Percentiles rank a stretch among this genome's conserved stretches.
Evolutionary conservation across 1,140 invertebrate genomes (phyloP).

Genomic region (Galendromus occidentalis): DNA sequence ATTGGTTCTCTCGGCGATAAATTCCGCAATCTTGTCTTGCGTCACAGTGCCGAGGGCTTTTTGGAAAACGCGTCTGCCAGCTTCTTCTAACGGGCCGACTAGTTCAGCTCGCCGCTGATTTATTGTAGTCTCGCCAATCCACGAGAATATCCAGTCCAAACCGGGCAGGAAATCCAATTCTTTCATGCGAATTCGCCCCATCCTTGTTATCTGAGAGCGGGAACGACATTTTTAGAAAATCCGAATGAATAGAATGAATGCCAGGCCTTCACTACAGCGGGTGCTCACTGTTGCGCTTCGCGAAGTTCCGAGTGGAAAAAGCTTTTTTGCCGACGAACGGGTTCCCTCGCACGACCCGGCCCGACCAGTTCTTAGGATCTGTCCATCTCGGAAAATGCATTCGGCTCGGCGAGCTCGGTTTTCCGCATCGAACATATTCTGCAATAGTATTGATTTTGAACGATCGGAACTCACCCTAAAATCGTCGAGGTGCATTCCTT

Average conservation of each 20-base stretch:
- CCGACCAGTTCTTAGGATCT: too few relatives aligned
- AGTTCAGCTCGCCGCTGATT: not conserved
- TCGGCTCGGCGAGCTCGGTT: too few relatives aligned
- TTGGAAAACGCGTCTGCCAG: not conserved
- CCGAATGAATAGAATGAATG: too few relatives aligned
- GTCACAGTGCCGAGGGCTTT: not conserved
- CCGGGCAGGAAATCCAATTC: not conserved
- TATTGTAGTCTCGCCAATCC: not conserved
- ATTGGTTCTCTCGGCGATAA: not conserved
- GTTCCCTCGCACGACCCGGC: too few relatives aligned
- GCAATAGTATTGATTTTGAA: too few relatives aligned
- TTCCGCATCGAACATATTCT: too few relatives aligned
- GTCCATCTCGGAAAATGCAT: too few relatives aligned
- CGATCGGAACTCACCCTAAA: not conserved
- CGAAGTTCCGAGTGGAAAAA: too few relatives aligned
- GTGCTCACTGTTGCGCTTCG: too few relatives aligned
- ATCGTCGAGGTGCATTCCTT: constrained; percentile 7
- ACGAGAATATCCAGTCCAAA: constrained; percentile 2
- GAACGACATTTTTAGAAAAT: too few relatives aligned
- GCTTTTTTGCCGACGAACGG: too few relatives aligned
- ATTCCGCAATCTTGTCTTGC: constrained; percentile 8
- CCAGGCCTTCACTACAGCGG: too few relatives aligned
- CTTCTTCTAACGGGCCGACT: not conserved
- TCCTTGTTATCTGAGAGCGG: not conserved
- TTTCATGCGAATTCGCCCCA: constrained; percentile 1